Conservation (phyloP, 2,888 invertebrate genomes). For the Plebejus melissa region DNA sequence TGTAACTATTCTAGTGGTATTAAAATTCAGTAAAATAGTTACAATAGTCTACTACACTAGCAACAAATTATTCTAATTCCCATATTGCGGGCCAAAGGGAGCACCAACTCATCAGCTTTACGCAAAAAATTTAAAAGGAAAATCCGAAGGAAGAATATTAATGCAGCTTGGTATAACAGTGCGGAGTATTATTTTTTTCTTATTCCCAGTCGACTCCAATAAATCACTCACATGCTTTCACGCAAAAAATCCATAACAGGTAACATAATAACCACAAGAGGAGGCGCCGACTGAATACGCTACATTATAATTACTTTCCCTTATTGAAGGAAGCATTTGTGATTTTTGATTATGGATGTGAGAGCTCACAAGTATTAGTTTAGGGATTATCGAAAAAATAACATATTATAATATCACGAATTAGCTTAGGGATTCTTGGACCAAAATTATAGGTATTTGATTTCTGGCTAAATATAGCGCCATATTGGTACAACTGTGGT, state of each 20-base stretch:
- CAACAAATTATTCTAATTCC: neutral
- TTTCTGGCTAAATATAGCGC: too few relatives aligned
- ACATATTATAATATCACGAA: too few relatives aligned
- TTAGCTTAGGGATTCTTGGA: too few relatives aligned
- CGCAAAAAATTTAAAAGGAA: conserved; percentile 40
- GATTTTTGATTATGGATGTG: neutral
- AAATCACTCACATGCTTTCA: conserved; percentile 70
- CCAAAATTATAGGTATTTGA: too few relatives aligned
- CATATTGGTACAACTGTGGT: too few relatives aligned
- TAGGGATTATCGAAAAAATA: neutral
- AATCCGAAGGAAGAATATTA: conserved; percentile 55
- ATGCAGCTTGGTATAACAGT: conserved; percentile 62
- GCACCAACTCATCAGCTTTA: conserved; percentile 2
- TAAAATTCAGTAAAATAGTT: neutral
- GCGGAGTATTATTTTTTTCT: conserved; percentile 55
- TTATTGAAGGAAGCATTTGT: conserved; percentile 23
- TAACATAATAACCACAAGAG: conserved; percentile 39
- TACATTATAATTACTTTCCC: conserved; percentile 33
- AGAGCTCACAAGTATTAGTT: neutral
- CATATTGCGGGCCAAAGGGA: neutral
- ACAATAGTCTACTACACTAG: neutral
- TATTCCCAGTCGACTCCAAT: conserved; percentile 65
- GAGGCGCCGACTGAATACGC: conserved; percentile 22
- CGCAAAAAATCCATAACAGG: conserved; percentile 56
- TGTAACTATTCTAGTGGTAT: too few relatives aligned